phyloP scores from a whole-genome alignment of 2,888 invertebrate species.

The Erpobdella octoculata region DNA sequence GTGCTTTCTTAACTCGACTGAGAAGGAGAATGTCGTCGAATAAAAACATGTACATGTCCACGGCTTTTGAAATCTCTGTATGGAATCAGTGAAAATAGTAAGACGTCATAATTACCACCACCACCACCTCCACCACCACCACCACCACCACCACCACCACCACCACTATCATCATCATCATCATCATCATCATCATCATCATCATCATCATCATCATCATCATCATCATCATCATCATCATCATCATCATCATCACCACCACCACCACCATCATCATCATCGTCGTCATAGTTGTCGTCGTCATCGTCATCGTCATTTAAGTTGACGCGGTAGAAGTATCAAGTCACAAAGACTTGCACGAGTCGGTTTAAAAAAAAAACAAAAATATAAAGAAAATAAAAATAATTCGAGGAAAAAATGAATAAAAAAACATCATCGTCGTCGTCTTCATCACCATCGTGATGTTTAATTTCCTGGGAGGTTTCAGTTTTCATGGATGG shows the following conservation, averaged over 20 bases:
- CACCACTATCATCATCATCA: neutral
- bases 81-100: neutral
- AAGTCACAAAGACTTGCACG: too few relatives aligned
- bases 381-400: too few relatives aligned
- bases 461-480: too few relatives aligned
- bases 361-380: too few relatives aligned
- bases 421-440: too few relatives aligned
- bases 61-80: conserved; percentile 57
- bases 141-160: too few relatives aligned
- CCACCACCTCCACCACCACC: neutral
- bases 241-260: conserved; percentile 16
- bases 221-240: conserved; percentile 26
- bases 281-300: too few relatives aligned
- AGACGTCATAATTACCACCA: neutral
- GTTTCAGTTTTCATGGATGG: too few relatives aligned
- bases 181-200: conserved; percentile 10
- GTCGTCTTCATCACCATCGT: too few relatives aligned
- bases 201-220: conserved; percentile 17
- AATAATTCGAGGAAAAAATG: neutral
- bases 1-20: conserved; percentile 58
- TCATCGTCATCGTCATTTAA: conserved; percentile 17
- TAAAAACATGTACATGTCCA: conserved; percentile 59
- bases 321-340: too few relatives aligned
- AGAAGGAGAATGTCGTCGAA: conserved; percentile 62
- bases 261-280: conserved; percentile 12